Evolutionary conservation across 2,797 vertebrate species (phyloP), one percentile per base, ranked within the genome.

Genomic region (Loriculus beryllinus): DNA sequence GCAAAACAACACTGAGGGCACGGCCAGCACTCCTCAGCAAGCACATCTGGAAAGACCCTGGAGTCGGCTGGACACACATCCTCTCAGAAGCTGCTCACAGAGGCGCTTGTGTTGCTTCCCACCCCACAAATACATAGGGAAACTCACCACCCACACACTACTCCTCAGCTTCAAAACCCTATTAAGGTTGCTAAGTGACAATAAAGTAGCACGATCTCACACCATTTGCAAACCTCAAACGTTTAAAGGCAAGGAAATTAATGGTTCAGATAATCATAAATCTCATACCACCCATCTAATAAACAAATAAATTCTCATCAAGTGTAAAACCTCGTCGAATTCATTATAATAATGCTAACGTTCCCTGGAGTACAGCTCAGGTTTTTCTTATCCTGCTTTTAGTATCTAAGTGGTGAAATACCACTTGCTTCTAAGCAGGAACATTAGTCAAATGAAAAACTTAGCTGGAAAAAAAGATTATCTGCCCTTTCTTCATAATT

Each of bases 141-240:
- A 13, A 59, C 54, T 95, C 62, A 17, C 62, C 84, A 88, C 62
- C 84, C 77, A 87, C 81, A 67, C 33, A 42, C 75, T 86, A 70
- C 88, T 71, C 43, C 40, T 91, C 69, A 28, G 60, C 62, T 78
- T 64, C 68, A 71, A 92, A 95, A 83, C 64, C 59, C 84, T 65
- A 75, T 63, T 89, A 92, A 86, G 88, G 88, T 96, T 96, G 95
- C 95, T 93, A 90, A 94, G 91, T 94, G 96, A 97, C 93, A 90
- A 92, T 37, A 91, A 89, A 20, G 45, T 42, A 76, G 72, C 5
- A 7, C 6, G 0, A 89, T 92, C 86, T 92, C 67, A 17, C 76
- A 83, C 89, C 84, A 65, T 92, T 93, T 89, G 70, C 62, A 94
- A 94, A 78, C 48, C 76, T 57, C 69, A 88, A 72, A 76, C 2